Evolutionary conservation across 2,888 invertebrate genomes (phyloP), one percentile per base, ranked within the genome.

Genomic region (Sycophila texana): DNA sequence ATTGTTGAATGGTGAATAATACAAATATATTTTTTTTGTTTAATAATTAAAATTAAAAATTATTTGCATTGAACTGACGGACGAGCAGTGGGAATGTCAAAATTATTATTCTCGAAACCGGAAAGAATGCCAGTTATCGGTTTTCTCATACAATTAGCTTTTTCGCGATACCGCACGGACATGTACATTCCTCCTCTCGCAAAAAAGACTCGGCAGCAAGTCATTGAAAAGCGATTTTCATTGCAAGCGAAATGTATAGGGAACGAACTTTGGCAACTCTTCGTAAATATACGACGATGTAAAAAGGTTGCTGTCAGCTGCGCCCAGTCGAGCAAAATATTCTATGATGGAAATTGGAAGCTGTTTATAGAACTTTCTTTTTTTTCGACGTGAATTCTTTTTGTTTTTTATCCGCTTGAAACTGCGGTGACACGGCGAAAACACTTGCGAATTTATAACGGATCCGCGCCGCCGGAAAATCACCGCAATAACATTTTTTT

Each of bases 281-380:
- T n/a, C n/a, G n/a, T n/a, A n/a, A n/a, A n/a, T n/a, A n/a, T n/a
- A 10, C 61, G 18, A 26, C 49, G 18, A 18, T 20, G 61, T 57
- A 51, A 74, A 67, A 73, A 60, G 74, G 57, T 70, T 55, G 73
- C 63, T 58, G 55, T 26, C 13, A 51, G 51, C 55, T 26, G 49
- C 1, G 26, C 26, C 18, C 22, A 60, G 26, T 39, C 26, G 22
- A 20, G 18, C 58, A 63, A 74, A 74, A 79, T 74, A 70, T 79
- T 70, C 70, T 70, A 57, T 18, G 74, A n/a, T n/a, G n/a, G 58
- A 79, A 79, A 79, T 74, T 70, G 60, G 74, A 65, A 74, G 66
- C 60, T 60, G 74, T 49, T 26, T 18, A 7, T n/a, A n/a, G 30
- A 22, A 18, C 60, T 60, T 30, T 7, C 30, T 30, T 30, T 30